Conservation (phyloP, 2,888 invertebrate genomes). For the Acrobasis repandana region DNA sequence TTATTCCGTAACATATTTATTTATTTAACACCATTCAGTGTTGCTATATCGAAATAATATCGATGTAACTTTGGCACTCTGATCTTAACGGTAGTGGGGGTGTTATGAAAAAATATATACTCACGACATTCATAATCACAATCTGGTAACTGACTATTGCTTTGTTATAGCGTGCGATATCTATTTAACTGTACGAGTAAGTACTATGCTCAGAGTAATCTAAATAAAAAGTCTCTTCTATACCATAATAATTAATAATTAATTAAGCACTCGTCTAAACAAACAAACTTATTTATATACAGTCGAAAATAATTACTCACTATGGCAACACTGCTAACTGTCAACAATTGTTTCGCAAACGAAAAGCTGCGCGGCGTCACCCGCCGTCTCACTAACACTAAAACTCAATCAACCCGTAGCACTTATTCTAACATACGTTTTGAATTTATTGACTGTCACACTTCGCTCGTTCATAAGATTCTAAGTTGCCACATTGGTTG, state of each 20-base stretch:
- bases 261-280: conserved; percentile 74
- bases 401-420: conserved; percentile 59
- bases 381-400: conserved; percentile 69
- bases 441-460: conserved; percentile 35
- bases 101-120: conserved; percentile 72
- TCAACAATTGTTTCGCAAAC: conserved; percentile 75
- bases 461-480: conserved; percentile 1
- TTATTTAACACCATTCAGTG: conserved; percentile 9
- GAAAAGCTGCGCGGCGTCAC: conserved; percentile 55
- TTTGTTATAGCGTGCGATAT: conserved; percentile 60
- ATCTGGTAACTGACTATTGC: conserved; percentile 79
- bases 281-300: conserved; percentile 77
- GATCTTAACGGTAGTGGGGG: conserved; percentile 39
- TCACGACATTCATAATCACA: conserved; percentile 60
- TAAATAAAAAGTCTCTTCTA: conserved; percentile 51
- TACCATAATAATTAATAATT: conserved; percentile 40
- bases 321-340: conserved; percentile 81
- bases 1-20: conserved; percentile 24
- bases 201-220: conserved; percentile 45
- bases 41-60: conserved; percentile 24
- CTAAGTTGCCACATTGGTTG: conserved; percentile 11
- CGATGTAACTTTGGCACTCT: conserved; percentile 28
- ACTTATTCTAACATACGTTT: conserved; percentile 43
- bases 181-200: conserved; percentile 53
- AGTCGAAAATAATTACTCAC: conserved; percentile 77